A percentile compares a stretch with the other conserved stretches of the same genome.
Evolutionary conservation across 2,113 vertebrate species (phyloP).

Genomic region (Ardeotis arabs): DNA sequence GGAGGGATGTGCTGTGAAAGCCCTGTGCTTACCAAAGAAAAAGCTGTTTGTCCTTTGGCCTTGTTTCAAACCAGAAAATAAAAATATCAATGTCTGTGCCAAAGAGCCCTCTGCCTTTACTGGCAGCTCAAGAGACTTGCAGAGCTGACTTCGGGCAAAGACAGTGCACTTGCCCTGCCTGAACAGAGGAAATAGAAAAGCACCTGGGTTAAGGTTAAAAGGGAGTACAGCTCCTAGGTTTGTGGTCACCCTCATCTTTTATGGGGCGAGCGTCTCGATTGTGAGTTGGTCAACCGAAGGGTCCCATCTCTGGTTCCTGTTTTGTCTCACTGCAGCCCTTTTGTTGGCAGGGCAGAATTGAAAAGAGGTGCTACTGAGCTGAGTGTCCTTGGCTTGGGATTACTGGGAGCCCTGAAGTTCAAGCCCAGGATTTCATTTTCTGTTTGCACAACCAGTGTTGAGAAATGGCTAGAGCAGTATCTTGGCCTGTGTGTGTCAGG

Average conservation of each 20-base stretch:
- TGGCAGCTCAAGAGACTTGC: not conserved
- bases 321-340: not conserved
- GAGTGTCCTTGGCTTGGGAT: not conserved
- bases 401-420: not conserved
- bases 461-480: not conserved
- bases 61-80: not conserved
- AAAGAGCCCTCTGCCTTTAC: not conserved
- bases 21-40: not conserved
- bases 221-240: not conserved
- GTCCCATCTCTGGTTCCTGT: not conserved
- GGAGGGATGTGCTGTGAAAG: accelerated
- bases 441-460: not conserved
- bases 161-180: not conserved
- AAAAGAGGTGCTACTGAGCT: not conserved
- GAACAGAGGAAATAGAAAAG: not conserved
- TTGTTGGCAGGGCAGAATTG: not conserved
- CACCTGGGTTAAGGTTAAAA: not conserved
- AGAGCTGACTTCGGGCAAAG: not conserved
- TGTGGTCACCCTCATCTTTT: not conserved
- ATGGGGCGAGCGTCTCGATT: accelerated
- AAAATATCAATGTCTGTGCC: not conserved
- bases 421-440: not conserved
- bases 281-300: not conserved
- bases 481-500: not conserved
- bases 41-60: not conserved